Evolutionary conservation across 1,140 invertebrate genomes (phyloP).

Genomic region (Brachionus paranguensis): DNA sequence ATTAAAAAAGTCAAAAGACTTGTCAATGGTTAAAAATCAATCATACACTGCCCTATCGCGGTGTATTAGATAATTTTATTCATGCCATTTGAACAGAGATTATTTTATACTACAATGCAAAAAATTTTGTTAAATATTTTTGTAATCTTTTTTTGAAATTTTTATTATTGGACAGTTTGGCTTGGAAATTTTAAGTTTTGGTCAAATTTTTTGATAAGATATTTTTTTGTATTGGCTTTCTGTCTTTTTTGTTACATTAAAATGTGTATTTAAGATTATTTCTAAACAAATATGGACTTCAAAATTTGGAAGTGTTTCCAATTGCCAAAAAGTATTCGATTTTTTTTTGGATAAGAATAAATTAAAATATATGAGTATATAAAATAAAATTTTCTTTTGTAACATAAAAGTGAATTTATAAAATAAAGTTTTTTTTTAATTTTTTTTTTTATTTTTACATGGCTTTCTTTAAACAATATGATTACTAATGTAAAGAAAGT

Average conservation of each 20-base stretch:
- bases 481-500: too few species aligned
- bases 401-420: not conserved
- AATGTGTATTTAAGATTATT: not conserved
- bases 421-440: not conserved
- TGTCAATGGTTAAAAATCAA: not conserved
- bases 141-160: not conserved
- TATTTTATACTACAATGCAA: not conserved
- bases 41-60: not conserved
- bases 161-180: not conserved
- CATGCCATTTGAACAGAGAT: not conserved
- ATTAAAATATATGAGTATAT: not conserved
- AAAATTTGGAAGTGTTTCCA: not conserved
- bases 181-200: not conserved
- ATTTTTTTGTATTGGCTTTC: not conserved
- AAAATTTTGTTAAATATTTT: not conserved
- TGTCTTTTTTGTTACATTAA: not conserved
- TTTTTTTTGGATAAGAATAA: not conserved
- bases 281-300: not conserved
- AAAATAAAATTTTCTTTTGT: not conserved
- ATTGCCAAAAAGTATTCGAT: not conserved
- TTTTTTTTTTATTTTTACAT: not conserved
- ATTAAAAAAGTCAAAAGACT: not conserved
- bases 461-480: not conserved
- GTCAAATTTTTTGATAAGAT: not conserved
- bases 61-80: not conserved